These are phyloP conservation scores for Reticulitermes lucifugus DNA, from an alignment of 2,888 invertebrate species.

Conservation along the genomic window DNA sequence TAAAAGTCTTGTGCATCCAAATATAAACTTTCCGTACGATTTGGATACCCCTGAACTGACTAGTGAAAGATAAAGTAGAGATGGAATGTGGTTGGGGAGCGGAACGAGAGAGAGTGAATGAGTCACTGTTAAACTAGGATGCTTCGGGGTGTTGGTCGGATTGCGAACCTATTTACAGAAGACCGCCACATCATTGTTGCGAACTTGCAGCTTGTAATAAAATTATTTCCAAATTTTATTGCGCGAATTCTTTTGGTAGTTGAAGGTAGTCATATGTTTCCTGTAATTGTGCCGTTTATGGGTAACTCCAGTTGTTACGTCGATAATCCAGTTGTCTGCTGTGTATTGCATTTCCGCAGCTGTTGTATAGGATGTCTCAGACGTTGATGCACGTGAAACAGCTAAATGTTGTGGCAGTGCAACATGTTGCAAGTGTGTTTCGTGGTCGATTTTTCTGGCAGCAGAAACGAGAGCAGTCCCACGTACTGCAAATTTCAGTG, in stretches of 20 bases:
- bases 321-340: too few species aligned
- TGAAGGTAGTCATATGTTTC: not conserved
- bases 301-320: not conserved
- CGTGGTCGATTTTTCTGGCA: too few species aligned
- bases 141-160: conserved; percentile 21
- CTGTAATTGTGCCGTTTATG: not conserved
- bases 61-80: not conserved
- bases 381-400: too few species aligned
- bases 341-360: too few species aligned
- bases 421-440: too few species aligned
- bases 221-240: not conserved
- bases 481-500: too few species aligned
- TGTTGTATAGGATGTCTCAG: too few species aligned
- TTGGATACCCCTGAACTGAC: conserved; percentile 21
- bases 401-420: too few species aligned
- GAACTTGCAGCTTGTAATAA: not conserved
- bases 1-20: too few species aligned
- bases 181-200: not conserved
- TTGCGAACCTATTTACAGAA: conserved; percentile 8
- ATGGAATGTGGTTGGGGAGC: conserved; percentile 37
- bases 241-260: not conserved
- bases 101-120: conserved; percentile 22
- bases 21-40: too few species aligned
- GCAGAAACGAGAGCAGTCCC: too few species aligned
- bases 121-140: conserved; percentile 34